phyloP scores from a whole-genome alignment of 2,888 invertebrate genomes.

The Spialia ferax region DNA sequence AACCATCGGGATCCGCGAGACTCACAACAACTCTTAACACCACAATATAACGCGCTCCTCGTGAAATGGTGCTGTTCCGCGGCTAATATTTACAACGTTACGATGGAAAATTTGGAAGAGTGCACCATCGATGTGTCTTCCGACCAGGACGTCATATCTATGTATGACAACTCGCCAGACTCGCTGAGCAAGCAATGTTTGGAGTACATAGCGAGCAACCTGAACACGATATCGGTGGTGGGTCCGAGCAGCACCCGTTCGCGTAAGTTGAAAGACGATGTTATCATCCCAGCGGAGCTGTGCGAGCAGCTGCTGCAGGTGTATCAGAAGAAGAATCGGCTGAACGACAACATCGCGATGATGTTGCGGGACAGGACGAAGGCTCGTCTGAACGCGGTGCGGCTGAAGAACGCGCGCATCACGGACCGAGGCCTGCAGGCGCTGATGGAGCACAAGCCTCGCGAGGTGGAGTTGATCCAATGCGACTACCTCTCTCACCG shows the following conservation, averaged over 20 bases:
- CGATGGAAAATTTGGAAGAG: slow-evolving; percentile 28
- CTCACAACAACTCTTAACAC: slow-evolving; percentile 16
- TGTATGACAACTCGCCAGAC: slow-evolving; percentile 83
- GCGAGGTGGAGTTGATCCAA: slow-evolving; percentile 91
- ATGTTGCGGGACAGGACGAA: slow-evolving; percentile 91
- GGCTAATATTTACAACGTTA: slow-evolving; percentile 14
- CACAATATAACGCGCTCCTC: background rate
- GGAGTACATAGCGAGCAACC: slow-evolving; percentile 87
- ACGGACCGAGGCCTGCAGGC: slow-evolving; percentile 90
- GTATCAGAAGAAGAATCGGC: slow-evolving; percentile 82
- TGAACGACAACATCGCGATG: slow-evolving; percentile 90
- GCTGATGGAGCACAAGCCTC: slow-evolving; percentile 91
- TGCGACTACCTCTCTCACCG: slow-evolving; percentile 89
- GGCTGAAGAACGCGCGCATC: slow-evolving; percentile 90
- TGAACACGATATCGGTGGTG: slow-evolving; percentile 86
- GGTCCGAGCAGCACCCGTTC: slow-evolving; percentile 75
- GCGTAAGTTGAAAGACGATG: slow-evolving; percentile 85
- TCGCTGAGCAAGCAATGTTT: slow-evolving; percentile 88
- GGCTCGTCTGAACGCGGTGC: slow-evolving; percentile 90
- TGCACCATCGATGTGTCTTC: slow-evolving; percentile 60
- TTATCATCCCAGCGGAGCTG: slow-evolving; percentile 90
- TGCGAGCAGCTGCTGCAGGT: slow-evolving; percentile 89
- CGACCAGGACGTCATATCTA: slow-evolving; percentile 57
- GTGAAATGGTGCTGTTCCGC: slow-evolving; percentile 54
- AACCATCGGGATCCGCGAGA: slow-evolving; percentile 31